Evolutionary conservation across 2,797 vertebrate genomes (phyloP).

Genomic region (Thamnophis elegans): DNA sequence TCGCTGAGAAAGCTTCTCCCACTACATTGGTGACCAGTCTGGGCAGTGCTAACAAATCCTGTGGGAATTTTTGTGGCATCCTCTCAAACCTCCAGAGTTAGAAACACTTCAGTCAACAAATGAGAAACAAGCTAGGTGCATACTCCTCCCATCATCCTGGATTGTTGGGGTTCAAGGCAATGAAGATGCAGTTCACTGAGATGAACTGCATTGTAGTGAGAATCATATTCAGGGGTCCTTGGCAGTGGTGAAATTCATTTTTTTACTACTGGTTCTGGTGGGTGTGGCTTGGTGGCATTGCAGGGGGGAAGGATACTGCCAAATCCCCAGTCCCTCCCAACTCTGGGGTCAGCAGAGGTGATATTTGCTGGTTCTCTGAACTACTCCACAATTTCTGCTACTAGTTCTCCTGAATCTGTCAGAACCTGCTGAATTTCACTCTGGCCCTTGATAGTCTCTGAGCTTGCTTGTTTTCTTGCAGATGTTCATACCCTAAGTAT

Average conservation of each 20-base stretch:
- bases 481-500: neutral
- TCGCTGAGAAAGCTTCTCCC: neutral
- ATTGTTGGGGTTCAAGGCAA: neutral
- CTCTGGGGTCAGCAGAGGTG: too few relatives aligned
- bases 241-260: too few relatives aligned
- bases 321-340: too few relatives aligned
- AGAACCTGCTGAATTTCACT: too few relatives aligned
- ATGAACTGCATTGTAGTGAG: neutral
- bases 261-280: too few relatives aligned
- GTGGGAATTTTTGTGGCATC: neutral
- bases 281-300: too few relatives aligned
- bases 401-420: too few relatives aligned
- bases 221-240: neutral
- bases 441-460: neutral
- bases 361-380: too few relatives aligned
- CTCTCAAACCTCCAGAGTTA: neutral
- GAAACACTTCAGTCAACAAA: neutral
- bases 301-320: too few relatives aligned
- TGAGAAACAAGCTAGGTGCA: neutral
- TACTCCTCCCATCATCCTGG: neutral
- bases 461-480: neutral
- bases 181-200: neutral
- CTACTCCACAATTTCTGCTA: too few relatives aligned
- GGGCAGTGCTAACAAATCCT: neutral
- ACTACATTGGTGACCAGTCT: neutral